Conservation (phyloP, 2,113 vertebrate species). For the Tinamus guttatus region DNA sequence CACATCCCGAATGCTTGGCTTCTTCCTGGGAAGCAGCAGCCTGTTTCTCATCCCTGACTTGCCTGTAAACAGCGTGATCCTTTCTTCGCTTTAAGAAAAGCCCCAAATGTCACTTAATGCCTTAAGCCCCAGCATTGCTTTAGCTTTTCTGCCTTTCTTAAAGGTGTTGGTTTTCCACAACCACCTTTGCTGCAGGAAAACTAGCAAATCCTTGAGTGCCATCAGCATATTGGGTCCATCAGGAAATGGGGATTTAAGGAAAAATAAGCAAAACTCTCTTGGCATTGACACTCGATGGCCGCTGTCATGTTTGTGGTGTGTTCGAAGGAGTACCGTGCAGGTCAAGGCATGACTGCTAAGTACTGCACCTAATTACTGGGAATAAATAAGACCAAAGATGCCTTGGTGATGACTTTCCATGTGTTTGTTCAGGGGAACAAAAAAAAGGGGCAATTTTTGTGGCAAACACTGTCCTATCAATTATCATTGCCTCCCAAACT, state of each 20-base stretch:
- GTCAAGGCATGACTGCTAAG: not conserved
- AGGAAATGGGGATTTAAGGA: too few relatives aligned
- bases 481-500: not conserved
- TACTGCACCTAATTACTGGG: not conserved
- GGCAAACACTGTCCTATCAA: not conserved
- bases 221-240: not conserved
- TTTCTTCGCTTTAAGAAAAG: not conserved
- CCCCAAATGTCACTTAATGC: not conserved
- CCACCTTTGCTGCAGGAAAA: not conserved
- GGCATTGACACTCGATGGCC: not conserved
- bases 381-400: not conserved
- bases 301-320: not conserved
- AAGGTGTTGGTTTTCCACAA: not conserved
- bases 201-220: too few relatives aligned
- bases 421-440: not conserved
- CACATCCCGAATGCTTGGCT: not conserved
- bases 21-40: not conserved
- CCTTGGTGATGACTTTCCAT: not conserved
- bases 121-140: not conserved
- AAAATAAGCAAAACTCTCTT: too few relatives aligned
- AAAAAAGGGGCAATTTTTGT: not conserved
- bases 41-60: not conserved
- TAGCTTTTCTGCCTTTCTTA: not conserved
- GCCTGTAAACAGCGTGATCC: fast-evolving
- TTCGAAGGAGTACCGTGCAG: not conserved